A percentile compares a stretch with the other conserved stretches of the same genome.
These are phyloP conservation scores for Microcebus jonahi DNA, from an alignment of 2,113 vertebrate genomes.

Conservation along the genomic window DNA sequence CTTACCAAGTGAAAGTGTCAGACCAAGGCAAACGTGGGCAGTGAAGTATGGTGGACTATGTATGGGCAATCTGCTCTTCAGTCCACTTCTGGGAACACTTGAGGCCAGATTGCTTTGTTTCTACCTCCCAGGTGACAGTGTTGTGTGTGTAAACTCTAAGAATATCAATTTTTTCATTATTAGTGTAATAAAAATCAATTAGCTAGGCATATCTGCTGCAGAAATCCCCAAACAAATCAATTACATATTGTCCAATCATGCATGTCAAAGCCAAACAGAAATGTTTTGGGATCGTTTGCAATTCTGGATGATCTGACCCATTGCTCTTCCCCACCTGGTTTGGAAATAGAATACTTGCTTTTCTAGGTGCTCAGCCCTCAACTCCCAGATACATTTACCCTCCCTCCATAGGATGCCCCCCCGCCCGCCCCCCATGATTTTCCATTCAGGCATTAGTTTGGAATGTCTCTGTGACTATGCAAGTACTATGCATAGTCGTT, in stretches of 20 bases:
- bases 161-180: conserved; percentile 19
- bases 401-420: no score
- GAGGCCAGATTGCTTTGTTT: neutral
- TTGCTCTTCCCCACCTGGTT: neutral
- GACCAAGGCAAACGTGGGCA: neutral
- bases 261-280: conserved; percentile 59
- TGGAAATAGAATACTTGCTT: neutral
- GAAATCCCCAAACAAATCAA: conserved; percentile 61
- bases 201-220: conserved; percentile 19
- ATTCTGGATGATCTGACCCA: conserved; percentile 19
- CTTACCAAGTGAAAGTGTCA: neutral
- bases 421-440: rapidly evolving
- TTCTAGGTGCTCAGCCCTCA: neutral
- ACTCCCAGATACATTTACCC: neutral
- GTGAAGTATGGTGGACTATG: neutral
- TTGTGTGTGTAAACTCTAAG: neutral
- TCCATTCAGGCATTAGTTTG: neutral
- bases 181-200: conserved; percentile 65
- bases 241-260: conserved; percentile 43
- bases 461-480: neutral
- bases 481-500: neutral
- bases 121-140: conserved; percentile 17
- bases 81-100: neutral
- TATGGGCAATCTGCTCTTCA: neutral
- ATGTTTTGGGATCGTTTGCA: conserved; percentile 45